Evolutionary conservation across 2,797 vertebrate species (phyloP).

Genomic region (Moxostoma hubbsi): DNA sequence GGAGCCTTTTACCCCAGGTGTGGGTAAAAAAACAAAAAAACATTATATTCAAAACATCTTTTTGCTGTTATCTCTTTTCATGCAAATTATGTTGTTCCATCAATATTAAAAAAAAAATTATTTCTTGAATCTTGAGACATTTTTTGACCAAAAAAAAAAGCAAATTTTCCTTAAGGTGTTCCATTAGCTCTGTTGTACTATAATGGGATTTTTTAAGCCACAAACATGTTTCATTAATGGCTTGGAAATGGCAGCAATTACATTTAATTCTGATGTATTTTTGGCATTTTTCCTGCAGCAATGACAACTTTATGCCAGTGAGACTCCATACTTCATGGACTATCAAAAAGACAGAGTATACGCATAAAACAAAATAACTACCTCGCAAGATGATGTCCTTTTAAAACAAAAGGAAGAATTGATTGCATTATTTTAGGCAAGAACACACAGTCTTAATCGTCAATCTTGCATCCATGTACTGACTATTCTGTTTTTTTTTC

Average conservation of each 20-base stretch:
- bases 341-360: not conserved
- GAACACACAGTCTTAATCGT: not conserved
- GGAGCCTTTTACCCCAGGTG: no score
- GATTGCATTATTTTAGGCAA: slow-evolving; percentile 1
- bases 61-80: no score
- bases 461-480: slow-evolving; percentile 15
- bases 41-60: no score
- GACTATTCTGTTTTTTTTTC: slow-evolving; percentile 5
- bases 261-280: slow-evolving; percentile 13
- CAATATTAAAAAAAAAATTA: no score
- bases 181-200: not conserved
- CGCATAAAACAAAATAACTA: slow-evolving; percentile 10
- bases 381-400: not conserved
- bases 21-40: no score
- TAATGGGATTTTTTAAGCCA: not conserved
- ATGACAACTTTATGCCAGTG: not conserved
- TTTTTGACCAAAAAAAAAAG: no score
- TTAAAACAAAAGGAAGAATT: not conserved
- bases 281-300: slow-evolving; percentile 7
- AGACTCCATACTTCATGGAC: no score
- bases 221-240: not conserved
- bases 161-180: no score
- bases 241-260: slow-evolving; percentile 9
- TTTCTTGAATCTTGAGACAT: no score
- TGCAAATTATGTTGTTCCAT: no score